phyloP scores from a whole-genome alignment of 2,797 vertebrate species.

The Pseudocheirus occidentalis region DNA sequence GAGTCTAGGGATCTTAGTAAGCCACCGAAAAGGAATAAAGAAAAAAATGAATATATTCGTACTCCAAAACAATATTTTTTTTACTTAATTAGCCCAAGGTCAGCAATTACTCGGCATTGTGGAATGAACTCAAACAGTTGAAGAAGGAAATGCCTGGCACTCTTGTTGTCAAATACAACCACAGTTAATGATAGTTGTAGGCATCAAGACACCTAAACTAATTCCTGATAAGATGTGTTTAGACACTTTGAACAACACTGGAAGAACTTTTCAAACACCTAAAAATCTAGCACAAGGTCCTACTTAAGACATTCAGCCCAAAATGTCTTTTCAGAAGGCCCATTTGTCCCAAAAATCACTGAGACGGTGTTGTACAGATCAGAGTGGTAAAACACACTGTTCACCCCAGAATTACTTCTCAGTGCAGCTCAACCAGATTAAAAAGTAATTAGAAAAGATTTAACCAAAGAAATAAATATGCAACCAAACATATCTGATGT shows the following conservation, averaged over 20 bases:
- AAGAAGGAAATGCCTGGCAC: neutral
- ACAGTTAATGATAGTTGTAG: neutral
- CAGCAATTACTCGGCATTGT: neutral
- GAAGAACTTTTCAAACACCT: neutral
- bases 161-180: neutral
- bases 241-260: neutral
- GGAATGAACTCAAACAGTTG: constrained; percentile 35
- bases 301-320: neutral
- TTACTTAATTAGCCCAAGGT: constrained; percentile 27
- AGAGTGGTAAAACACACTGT: neutral
- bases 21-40: neutral
- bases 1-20: neutral
- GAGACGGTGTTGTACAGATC: neutral
- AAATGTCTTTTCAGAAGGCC: neutral
- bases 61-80: neutral
- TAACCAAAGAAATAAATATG: neutral
- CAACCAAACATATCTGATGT: neutral
- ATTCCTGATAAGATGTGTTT: neutral
- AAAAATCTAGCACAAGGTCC: neutral
- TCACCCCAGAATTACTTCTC: neutral
- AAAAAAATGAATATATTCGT: neutral
- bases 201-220: neutral
- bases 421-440: neutral
- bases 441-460: neutral
- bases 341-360: neutral